Conservation (phyloP, 2,888 invertebrate species). For the Lapara coniferarum region DNA sequence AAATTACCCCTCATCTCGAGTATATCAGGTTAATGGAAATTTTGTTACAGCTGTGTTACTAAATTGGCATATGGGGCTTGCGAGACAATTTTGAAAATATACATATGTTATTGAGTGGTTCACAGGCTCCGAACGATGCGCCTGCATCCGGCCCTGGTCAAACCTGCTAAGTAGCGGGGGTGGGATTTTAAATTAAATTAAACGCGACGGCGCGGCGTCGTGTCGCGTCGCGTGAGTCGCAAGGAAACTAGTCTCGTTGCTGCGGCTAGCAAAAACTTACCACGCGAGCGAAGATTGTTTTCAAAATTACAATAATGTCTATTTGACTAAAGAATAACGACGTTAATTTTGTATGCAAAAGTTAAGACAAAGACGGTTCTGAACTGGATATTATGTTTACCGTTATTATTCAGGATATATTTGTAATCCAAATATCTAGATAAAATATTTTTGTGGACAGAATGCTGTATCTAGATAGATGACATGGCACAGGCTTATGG, state of each 20-base stretch:
- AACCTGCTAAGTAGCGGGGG: constrained; percentile 6
- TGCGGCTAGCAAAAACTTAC: neutral
- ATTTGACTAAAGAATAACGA: neutral
- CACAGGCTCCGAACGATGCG: neutral
- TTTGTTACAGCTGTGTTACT: too few relatives aligned
- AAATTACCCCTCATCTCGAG: neutral
- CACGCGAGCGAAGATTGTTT: neutral
- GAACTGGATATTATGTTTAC: neutral
- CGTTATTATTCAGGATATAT: neutral
- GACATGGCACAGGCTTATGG: too few relatives aligned
- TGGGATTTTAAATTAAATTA: constrained; percentile 19
- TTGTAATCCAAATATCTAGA: too few relatives aligned
- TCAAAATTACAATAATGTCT: neutral
- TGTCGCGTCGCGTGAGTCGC: constrained; percentile 4
- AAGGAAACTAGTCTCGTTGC: neutral
- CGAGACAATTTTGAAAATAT: too few relatives aligned
- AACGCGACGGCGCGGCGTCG: constrained; percentile 1
- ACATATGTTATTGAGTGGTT: neutral
- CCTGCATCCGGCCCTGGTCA: neutral
- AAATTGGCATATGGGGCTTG: too few relatives aligned
- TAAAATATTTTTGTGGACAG: too few relatives aligned
- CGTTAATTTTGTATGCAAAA: neutral
- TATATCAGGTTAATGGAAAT: too few relatives aligned
- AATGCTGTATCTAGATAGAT: too few relatives aligned
- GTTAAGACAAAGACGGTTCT: neutral